Evolutionary conservation across 2,797 vertebrate species (phyloP), one percentile per base, ranked within the genome.

Genomic region (Paguma larvata): DNA sequence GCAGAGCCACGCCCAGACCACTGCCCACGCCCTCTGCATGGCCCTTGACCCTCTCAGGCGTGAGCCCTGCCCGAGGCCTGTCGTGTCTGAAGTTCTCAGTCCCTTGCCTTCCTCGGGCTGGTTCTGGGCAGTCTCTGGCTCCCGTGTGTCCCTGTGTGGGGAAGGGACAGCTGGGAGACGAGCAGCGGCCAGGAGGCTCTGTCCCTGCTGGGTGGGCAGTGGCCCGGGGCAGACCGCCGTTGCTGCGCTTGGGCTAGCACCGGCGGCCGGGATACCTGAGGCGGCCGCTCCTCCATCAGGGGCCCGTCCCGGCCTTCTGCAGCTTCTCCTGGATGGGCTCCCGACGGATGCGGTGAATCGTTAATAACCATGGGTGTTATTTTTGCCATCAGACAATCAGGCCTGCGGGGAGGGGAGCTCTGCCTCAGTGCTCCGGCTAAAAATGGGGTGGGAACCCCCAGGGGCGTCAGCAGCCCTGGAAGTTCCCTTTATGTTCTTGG

Each of bases 401-500:
- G 38, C 38, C 38, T 38, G 46, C 72, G 75, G 85, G 19, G 30
- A 44, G 62, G 87, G 65, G 79, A 72, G 92, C 95, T 96, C 85
- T 93, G 97, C 95, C 97, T 96, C 97, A 97, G 96, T 85, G 97
- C 86, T 67, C 89, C 79, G 44, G 87, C 93, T 97, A 94, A 96
- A 97, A 90, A 79, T 63, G 89, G 96, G 73, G 30, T 63, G 97
- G 97, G 97, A 96, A 97, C 44, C 91, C 97, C 97, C 94, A 0
- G 53, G 34, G 75, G 32, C 84, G 83, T 5, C 5, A 2, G 21
- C 73, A 32, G 63, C n/a, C 15, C 83, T 79, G 98, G 96, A 93
- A 97, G 38, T 97, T 87, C 97, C 97, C n/a, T 91, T 12, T 97
- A 32, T 94, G 70, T 97, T 98, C 97, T 94, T 93, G 93, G 97